Base-by-base conservation (phyloP, 2,888 invertebrate species). In the Corythucha ciliata region DNA sequence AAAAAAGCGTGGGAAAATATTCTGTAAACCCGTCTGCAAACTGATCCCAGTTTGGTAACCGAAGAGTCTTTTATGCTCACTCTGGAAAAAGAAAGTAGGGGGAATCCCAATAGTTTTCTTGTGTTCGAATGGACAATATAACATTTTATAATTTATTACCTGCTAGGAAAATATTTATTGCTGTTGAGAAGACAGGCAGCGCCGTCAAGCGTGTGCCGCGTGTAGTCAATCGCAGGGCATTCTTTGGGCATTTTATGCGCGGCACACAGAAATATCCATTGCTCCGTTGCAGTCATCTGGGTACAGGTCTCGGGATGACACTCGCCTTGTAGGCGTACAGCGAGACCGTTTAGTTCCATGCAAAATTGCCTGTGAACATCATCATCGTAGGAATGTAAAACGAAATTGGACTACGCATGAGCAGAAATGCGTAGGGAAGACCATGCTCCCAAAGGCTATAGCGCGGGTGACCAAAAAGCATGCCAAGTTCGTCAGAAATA, bases 241-340 rank as follows among this genome's bases (percentile, higher is more conserved):
- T 98, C 98, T 71, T 98, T 98, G 33, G 98, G 98, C 57, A 97
- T 97, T 76, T 98, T 98, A 69, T 98, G 98, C 34, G 98, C 97
- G 53, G 98, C 98, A 75, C 98, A 98, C 48, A 99, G 74, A 70
- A 98, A 98, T 70, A 99, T 98, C 98, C 98, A 99, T 67, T 98
- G 97, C 70, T 98, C 97, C 24, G 98, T 98, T 25, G 98, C 98
- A 37, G 97, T 98, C 98, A 98, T 99, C 72, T 99, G 97, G 55
- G 88, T 91, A 69, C 98, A 98, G 20, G 87, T 91, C 64, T 92
- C 89, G 32, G 97, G 94, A 66, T 90, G 87, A 69, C 98, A 98
- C 70, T 97, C 96, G 59, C 81, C 81, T 74, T 97, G 97, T 58
- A 98, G 74, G 65, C 89, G 80, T 2, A 98, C 96, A 41, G 97